These are phyloP conservation scores for Danaus chrysippus DNA, from an alignment of 2,888 invertebrate species.

Conservation along the genomic window DNA sequence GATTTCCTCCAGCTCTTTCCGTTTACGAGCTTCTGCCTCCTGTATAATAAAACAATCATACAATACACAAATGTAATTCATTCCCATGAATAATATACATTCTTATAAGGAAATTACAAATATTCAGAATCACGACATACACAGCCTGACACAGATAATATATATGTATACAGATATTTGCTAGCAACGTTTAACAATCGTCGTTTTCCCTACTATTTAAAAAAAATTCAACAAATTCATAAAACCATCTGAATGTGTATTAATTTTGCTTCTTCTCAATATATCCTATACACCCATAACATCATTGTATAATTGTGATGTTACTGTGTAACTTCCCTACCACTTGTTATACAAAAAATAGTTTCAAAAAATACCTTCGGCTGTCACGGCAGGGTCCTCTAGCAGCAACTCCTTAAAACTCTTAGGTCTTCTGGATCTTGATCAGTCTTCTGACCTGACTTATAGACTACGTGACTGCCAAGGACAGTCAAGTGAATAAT, in stretches of 20 bases:
- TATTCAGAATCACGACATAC: conserved; percentile 1
- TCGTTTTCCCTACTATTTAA: neutral
- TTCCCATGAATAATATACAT: neutral
- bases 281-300: conserved; percentile 19
- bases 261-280: conserved; percentile 10
- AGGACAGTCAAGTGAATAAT: conserved; percentile 78
- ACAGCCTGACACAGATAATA: neutral
- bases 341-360: conserved; percentile 71
- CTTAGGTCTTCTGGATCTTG: conserved; percentile 74
- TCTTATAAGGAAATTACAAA: neutral
- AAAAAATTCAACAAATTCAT: neutral
- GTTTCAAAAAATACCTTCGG: conserved; percentile 77
- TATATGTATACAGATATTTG: neutral
- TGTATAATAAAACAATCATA: conserved; percentile 82
- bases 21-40: conserved; percentile 98
- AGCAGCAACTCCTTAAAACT: conserved; percentile 74
- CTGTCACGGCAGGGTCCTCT: conserved; percentile 68
- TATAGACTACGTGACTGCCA: conserved; percentile 78
- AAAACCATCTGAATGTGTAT: conserved; percentile 17
- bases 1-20: conserved; percentile 96
- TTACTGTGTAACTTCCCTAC: conserved; percentile 19
- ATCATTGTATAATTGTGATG: conserved; percentile 16
- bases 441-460: conserved; percentile 79
- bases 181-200: neutral
- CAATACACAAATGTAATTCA: conserved; percentile 4